A percentile compares a stretch with the other conserved stretches of the same genome.
Evolutionary conservation across 2,113 vertebrate genomes (phyloP).

Genomic region (Chloropsis cyanopogon): DNA sequence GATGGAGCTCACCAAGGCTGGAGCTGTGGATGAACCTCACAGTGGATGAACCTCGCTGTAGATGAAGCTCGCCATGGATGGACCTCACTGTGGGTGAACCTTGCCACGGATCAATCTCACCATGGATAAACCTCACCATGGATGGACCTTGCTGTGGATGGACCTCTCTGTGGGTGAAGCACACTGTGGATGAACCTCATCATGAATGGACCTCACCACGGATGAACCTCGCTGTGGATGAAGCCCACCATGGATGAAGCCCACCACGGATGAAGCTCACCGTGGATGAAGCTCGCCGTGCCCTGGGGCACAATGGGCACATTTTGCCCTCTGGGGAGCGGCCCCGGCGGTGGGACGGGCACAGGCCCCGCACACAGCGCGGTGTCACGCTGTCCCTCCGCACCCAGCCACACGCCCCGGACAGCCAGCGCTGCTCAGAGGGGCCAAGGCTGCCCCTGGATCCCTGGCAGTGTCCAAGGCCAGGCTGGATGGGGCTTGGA

Average conservation of each 20-base stretch:
- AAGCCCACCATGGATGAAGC: accelerated
- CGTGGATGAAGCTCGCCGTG: accelerated
- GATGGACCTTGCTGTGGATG: accelerated
- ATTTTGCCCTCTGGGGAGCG: not conserved
- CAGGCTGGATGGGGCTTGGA: accelerated
- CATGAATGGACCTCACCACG: accelerated
- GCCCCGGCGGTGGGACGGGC: not conserved
- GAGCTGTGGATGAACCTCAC: accelerated
- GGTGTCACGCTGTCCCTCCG: accelerated
- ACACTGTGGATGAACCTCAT: accelerated
- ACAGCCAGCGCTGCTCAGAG: not conserved
- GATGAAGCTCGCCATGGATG: accelerated
- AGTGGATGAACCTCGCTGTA: accelerated
- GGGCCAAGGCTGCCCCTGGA: not conserved
- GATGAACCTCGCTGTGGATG: accelerated
- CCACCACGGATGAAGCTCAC: accelerated
- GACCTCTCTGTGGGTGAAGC: accelerated
- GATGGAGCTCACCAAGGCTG: accelerated
- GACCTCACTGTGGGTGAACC: accelerated
- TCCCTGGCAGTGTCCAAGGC: accelerated
- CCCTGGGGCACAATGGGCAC: not conserved
- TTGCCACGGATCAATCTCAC: accelerated
- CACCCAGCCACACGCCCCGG: accelerated
- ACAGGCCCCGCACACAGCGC: accelerated
- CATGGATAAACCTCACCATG: accelerated